Conservation (phyloP, 2,113 vertebrate species). For the Artemisiospiza belli region DNA sequence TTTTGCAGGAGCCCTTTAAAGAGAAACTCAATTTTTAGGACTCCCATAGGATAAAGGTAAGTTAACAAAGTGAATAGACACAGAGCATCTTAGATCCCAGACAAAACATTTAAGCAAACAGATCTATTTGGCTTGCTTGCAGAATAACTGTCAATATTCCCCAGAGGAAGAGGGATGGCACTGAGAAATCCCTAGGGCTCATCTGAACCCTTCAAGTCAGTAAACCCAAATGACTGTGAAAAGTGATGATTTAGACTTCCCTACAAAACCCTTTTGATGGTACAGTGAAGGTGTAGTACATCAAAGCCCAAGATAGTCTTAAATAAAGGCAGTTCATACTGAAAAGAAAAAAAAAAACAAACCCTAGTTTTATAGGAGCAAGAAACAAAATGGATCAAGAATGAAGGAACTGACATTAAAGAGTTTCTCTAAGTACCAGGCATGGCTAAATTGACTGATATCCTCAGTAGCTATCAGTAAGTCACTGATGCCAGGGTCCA, state of each 20-base stretch:
- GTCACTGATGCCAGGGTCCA: neutral
- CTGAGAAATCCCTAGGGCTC: neutral
- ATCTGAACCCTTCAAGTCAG: neutral
- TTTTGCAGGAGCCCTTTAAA: constrained; percentile 1
- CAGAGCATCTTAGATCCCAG: neutral
- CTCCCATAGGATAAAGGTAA: neutral
- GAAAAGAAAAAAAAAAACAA: rapidly evolving
- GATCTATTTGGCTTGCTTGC: neutral
- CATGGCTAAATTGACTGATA: neutral
- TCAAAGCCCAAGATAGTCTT: neutral
- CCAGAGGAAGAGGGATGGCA: neutral
- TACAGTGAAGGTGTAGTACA: neutral
- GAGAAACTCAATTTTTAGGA: neutral
- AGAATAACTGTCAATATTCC: neutral
- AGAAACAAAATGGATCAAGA: neutral
- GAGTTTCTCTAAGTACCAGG: neutral
- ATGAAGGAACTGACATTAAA: neutral
- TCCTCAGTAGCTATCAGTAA: neutral
- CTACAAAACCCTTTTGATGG: neutral
- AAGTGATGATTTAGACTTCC: neutral
- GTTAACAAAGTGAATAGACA: neutral
- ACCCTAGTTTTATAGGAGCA: neutral
- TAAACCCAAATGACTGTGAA: neutral
- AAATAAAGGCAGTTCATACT: neutral
- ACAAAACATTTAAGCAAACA: neutral